Base-by-base conservation (phyloP, 2,113 vertebrate genomes). In the Saimiri boliviensis region DNA sequence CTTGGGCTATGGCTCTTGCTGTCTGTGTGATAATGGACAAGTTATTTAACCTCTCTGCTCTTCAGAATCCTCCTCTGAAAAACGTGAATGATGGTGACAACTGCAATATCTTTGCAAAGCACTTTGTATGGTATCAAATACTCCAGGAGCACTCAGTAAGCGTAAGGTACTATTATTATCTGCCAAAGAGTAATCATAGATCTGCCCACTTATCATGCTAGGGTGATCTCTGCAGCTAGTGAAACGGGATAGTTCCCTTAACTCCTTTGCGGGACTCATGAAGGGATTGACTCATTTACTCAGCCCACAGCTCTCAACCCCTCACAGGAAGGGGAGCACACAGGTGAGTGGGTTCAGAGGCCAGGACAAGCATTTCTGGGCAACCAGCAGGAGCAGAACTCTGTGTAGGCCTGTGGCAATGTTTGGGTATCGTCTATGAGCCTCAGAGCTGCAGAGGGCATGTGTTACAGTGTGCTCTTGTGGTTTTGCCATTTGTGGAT, bases 21-120 rank as follows among this genome's bases (percentile, higher is more conserved):
- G 35, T 74, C 35, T 91, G 37, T 74, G 66, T 85, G 77, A 83
- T 42, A 52, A 1, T 8, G 12, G 68, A 23, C 35, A 95, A 81
- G 49, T 87, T 58, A 60, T 42, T 95, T 58, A 94, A 16, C 52
- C 32, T 91, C 89, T 93, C 83, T 93, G 56, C 76, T 89, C 35
- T 80, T 84, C 56, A 83, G 82, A 89, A 63, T 6, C 32, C 49
- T 63, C 30, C 49, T 58, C 25, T 77, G 54, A 83, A 94, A 92
- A 82, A 63, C 16, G 8, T 77, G 66, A 93, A 74, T 27, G 20
- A 86, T 25, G 14, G 42, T 27, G 42, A 30, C 56, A 76, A 40
- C 21, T 25, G 14, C 71, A 82, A 32, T 21, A 86, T 79, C 47
- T 80, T 89, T 45, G 56, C 45, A 54, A 86, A 93, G 37, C 23